Evolutionary conservation across 2,113 vertebrate genomes (phyloP).

Genomic region (Arizona elegans): DNA sequence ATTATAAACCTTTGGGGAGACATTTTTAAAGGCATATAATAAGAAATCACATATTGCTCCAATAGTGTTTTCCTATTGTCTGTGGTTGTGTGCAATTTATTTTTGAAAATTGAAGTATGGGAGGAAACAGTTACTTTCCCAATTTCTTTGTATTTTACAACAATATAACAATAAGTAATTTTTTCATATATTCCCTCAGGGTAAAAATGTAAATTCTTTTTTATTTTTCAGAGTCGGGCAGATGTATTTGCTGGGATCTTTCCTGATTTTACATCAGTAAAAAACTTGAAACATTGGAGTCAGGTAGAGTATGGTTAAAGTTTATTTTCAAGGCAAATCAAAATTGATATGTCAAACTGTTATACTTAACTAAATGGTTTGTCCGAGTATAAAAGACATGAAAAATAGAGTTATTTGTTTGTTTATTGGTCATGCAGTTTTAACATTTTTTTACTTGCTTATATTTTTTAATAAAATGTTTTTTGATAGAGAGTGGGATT

Average conservation of each 20-base stretch:
- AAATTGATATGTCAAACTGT: background rate
- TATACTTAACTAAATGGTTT: background rate
- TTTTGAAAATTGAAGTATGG: background rate
- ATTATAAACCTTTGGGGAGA: background rate
- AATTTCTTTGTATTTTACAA: background rate
- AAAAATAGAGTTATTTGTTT: background rate
- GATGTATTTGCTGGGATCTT: background rate
- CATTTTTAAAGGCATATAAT: background rate
- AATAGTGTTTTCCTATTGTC: background rate
- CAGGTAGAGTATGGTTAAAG: background rate
- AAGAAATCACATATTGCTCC: background rate
- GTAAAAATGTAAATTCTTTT: background rate
- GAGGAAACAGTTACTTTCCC: background rate
- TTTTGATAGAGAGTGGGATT: background rate
- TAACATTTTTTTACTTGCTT: background rate
- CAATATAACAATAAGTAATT: background rate
- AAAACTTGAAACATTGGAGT: background rate
- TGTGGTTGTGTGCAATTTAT: background rate
- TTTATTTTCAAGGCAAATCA: background rate
- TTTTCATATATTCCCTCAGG: background rate
- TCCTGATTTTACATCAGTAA: background rate
- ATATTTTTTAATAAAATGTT: background rate
- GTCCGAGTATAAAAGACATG: background rate
- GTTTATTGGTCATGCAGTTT: background rate
- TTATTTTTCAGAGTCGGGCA: background rate